phyloP scores from a whole-genome alignment of 1,140 invertebrate species.

The Chymomyza costata region DNA sequence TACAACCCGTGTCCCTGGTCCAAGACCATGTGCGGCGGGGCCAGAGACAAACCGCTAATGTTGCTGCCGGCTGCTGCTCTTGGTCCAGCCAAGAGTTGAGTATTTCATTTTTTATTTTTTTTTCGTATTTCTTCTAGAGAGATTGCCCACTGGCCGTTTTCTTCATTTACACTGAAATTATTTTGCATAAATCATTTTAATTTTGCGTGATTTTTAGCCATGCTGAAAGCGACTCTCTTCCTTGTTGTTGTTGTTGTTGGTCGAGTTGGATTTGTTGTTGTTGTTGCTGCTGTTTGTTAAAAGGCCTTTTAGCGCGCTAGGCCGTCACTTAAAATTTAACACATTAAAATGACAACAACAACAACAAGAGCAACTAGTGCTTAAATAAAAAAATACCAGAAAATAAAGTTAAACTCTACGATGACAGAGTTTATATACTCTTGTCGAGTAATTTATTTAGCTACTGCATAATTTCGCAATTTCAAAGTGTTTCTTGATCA shows the following conservation, averaged over 20 bases:
- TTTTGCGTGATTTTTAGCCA: slow-evolving; percentile 69
- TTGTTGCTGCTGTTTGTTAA: no score
- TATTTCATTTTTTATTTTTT: no score
- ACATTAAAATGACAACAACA: slow-evolving; percentile 54
- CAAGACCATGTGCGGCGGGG: slow-evolving; percentile 3
- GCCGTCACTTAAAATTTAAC: slow-evolving; percentile 68
- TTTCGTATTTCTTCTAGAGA: no score
- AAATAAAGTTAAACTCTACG: no score
- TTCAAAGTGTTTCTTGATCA: no score
- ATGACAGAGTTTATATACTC: no score
- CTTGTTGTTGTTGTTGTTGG: no score
- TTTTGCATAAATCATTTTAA: slow-evolving; percentile 70
- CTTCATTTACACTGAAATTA: slow-evolving; percentile 70
- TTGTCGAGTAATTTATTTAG: not conserved
- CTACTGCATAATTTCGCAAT: no score
- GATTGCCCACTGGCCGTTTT: slow-evolving; percentile 49
- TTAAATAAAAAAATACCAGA: no score
- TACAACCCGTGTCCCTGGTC: slow-evolving; percentile 10
- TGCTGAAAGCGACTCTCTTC: no score
- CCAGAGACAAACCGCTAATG: slow-evolving; percentile 39
- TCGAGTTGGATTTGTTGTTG: no score
- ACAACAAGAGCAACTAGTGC: no score
- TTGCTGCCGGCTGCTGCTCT: slow-evolving; percentile 19
- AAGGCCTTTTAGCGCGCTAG: slow-evolving; percentile 65
- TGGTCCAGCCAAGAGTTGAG: slow-evolving; percentile 11